Evolutionary conservation across 2,113 vertebrate species (phyloP), one percentile per base, ranked within the genome.

Genomic region (Oriolus oriolus): DNA sequence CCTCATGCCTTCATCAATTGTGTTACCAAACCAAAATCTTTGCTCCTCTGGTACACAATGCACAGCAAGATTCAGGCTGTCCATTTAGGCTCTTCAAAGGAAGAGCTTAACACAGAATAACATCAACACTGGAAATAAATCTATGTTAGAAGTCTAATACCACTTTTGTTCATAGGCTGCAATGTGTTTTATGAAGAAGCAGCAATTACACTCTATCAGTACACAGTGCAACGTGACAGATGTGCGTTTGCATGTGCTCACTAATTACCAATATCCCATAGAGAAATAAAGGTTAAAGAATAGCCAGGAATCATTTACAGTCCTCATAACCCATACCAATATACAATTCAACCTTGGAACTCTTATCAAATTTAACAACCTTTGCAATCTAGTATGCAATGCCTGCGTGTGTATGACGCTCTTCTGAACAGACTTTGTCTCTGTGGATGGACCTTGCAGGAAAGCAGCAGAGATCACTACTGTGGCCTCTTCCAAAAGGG

Each of bases 171-270:
- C 69, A 28, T 1, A 17, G 33, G 33, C 15, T 66, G 56, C 26
- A 16, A 21, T 0, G 9, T 3, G 0, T 61, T 89, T 66, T n/a
- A 41, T 7, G 26, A 45, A 50, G 35, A 26, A 56, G 27, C 3
- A 56, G 23, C 16, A 41, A 28, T 39, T 47, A 18, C 33, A 16
- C 33, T 4, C 7, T 41, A 10, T 16, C 28, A 33, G 16, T 35
- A 31, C 1, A 1, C 24, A 73, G 49, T 5, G 45, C 15, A 52
- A 20, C 0, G 4, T 6, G 10, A 81, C 1, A 54, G 52, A 47
- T 14, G 17, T 0, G 8, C 4, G 4, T 24, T 39, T 28, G 23
- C 26, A 27, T 1, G 0, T 28, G 5, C 10, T 23, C 23, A 4
- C 7, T 35, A 30, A 63, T 27, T 21, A 57, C 7, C n/a, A 61